Evolutionary conservation across 2,797 vertebrate species (phyloP), one percentile per base, ranked within the genome.

Genomic region (Falco naumanni): DNA sequence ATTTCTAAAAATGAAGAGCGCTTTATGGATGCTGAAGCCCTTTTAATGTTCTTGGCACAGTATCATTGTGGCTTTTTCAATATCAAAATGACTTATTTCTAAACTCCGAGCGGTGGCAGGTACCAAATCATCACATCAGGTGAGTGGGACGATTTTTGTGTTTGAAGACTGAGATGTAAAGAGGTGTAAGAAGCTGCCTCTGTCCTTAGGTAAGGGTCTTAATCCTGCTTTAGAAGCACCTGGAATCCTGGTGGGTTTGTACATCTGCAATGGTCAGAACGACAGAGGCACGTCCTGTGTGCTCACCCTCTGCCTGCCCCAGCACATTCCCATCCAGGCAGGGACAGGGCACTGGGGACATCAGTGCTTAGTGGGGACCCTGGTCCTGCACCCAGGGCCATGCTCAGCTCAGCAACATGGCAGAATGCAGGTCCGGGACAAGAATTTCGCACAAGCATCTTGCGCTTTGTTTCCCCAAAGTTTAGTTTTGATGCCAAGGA

Each of bases 221-320:
- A 65, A 59, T 37, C 22, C 75, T 22, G 8, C 11, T 57, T 74
- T 74, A n/a, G 33, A 88, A 51, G 19, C 4, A 10, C 50, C 54
- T 43, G 37, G 28, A 53, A 15, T 28, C 63, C 14, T 8, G 53
- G 21, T 7, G 3, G 22, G 15, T 60, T 16, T 37, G 16, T 13
- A 7, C 26, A 8, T 16, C 20, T 56, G 41, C 16, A 7, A 1
- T 1, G 54, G 8, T 3, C 1, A 39, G n/a, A 18, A 33, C 2
- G 4, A 16, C 56, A 31, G 31, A 45, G 33, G 48, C 21, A 16
- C 0, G 1, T 34, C 59, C n/a, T 28, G 4, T 2, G 10, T 4
- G 3, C 24, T 39, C 12, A 2, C 17, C 33, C 39, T 53, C 37
- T 61, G 57, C 68, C 22, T 59, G 47, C 11, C 24, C 5, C 0